Evolutionary conservation across 35 echinoderm and acorn worm genomes (phyloP), one percentile per base, ranked within the genome.

Genomic region (Holothuria glaberrima): DNA sequence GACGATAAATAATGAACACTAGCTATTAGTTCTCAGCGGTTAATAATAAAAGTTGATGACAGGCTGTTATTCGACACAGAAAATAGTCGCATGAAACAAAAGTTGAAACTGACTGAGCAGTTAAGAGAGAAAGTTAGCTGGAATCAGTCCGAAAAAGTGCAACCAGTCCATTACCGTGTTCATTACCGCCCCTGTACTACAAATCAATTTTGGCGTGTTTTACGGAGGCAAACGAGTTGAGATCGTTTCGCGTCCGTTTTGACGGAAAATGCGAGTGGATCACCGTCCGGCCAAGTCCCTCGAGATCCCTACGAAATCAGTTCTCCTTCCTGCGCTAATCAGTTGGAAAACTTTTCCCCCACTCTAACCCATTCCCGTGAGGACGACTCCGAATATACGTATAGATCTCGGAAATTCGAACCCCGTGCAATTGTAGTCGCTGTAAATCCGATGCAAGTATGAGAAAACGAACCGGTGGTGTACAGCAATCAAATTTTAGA

Each of bases 331-430:
- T 30, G 57, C 59, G 54, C 33, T 64, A 84, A 64, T 84, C 80
- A 84, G 80, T 61, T 84, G 80, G 80, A 84, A 84, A 84, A 84
- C 80, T 61, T 84, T 54, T 84, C 57, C 80, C 80, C 80, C 58
- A 84, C 80, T 64, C 54, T 84, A 59, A 61, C 80, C 80, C 59
- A 61, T 35, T 84, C 80, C 80, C 80, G 54, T 30, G 80, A 84
- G 80, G 33, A 12, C 25, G 6, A 17, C 66, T 33, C 66, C 25
- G 31, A 69, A 24, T 4, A 1, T 69, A 29, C 31, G 66, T 69
- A 69, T 78, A 48, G 74, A 56, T 78, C 41, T 45, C 50, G 74
- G 74, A 78, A 69, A 78, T 78, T 78, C 50, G 80, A 61, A 24
- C 54, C 33, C 56, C 59, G 80, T 84, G 57, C 80, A 59, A 32